Percentiles rank a stretch among this genome's conserved stretches.
Conservation (phyloP, 2,113 vertebrate genomes). For the Phodopus roborovskii region DNA sequence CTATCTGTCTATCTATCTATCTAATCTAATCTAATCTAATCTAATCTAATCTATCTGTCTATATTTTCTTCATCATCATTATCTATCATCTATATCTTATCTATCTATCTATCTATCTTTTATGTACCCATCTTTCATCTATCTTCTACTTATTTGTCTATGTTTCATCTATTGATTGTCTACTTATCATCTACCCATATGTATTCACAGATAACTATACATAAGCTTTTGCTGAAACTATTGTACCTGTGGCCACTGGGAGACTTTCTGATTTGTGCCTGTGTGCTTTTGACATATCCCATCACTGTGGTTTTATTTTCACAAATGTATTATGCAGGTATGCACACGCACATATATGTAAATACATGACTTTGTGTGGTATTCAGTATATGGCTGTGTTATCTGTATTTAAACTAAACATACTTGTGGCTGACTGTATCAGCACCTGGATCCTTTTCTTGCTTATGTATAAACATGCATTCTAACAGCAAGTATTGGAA, state of each 20-base stretch:
- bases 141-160: neutral
- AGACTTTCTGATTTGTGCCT: neutral
- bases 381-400: neutral
- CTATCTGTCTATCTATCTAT: neutral
- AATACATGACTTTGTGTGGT: neutral
- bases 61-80: no score
- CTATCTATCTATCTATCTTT: neutral
- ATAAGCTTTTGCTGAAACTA: neutral
- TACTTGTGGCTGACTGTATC: neutral
- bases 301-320: neutral
- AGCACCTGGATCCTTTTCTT: neutral
- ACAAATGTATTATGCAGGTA: neutral
- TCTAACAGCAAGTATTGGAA: neutral
- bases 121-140: neutral
- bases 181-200: neutral
- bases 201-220: neutral
- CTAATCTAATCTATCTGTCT: neutral
- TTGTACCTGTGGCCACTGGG: neutral
- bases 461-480: neutral
- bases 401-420: slow-evolving; percentile 3
- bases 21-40: no score
- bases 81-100: neutral
- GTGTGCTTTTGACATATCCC: neutral
- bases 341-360: neutral
- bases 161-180: neutral